Evolutionary conservation across 2,888 invertebrate species (phyloP), one percentile per base, ranked within the genome.

Genomic region (Phortica magna): DNA sequence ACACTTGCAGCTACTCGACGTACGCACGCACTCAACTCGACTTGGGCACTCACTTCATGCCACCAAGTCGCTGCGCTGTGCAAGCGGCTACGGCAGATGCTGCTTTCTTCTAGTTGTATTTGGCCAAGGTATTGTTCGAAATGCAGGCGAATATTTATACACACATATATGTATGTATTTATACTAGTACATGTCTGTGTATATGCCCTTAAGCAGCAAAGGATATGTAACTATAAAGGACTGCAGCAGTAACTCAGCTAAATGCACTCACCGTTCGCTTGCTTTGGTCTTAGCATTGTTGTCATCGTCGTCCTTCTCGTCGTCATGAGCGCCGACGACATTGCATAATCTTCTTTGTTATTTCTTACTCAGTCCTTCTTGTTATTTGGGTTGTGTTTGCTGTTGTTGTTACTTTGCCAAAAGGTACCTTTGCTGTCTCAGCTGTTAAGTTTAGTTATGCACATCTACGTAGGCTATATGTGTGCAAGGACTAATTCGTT

Each of bases 211-310:
- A n/a, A 55, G 55, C 31, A 48, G 61, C 61, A 17, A 61, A 61
- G 61, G 61, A 61, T 61, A 61, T 61, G 10, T 61, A 9, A 61
- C 42, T 68, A 74, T 10, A 59, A 75, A 70, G 70, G 43, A 59
- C 61, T 12, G 57, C 74, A 53, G 43, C 61, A 75, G 81, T 85
- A 85, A 82, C 84, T 87, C 84, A 88, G 85, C 86, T 84, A 88
- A 88, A 86, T 88, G 88, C 88, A 86, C 87, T 86, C 85, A 82
- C 81, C 81, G 22, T 61, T 61, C 61, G 9, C 61, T 61, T 17
- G 61, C 10, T 61, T 19, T 61, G 61, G 17, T 61, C 61, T 10
- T 61, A 22, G 17, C 61, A 61, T 61, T 48, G 70, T 59, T 19
- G 9, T 59, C 22, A 22, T 61, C 61, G 9, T 61, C 61, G 10